Evolutionary conservation across 2,113 vertebrate genomes (phyloP).

Genomic region (Chionodraco myersi): DNA sequence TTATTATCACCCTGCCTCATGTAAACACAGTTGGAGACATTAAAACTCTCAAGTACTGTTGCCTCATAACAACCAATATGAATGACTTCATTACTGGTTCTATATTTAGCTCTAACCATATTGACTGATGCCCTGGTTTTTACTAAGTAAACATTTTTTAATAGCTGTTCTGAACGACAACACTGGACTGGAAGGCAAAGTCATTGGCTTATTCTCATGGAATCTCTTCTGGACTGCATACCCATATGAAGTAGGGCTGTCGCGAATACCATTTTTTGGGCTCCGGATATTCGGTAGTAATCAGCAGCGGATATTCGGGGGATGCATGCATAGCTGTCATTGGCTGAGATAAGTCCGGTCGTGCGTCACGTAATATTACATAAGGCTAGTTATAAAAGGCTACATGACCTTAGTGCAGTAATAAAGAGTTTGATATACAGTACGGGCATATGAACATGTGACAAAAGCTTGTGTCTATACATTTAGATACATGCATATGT

Average conservation of each 20-base stretch:
- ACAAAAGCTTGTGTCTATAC: not conserved
- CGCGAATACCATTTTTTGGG: too few species aligned
- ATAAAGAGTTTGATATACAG: not conserved
- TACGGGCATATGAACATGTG: not conserved
- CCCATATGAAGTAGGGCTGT: too few species aligned
- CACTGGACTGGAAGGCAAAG: too few species aligned
- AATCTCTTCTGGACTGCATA: not conserved
- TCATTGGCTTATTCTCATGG: not conserved
- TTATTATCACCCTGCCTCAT: not conserved
- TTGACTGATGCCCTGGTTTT: not conserved
- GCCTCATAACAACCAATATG: slow-evolving; percentile 8
- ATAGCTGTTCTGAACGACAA: not conserved
- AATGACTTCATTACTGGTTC: not conserved
- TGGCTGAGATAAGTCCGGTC: too few species aligned
- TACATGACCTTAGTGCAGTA: not conserved
- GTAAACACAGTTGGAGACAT: not conserved
- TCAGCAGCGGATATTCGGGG: too few species aligned
- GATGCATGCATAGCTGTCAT: too few species aligned
- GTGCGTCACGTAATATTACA: not conserved
- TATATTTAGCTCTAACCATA: not conserved
- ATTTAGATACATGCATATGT: not conserved
- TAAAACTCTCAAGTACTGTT: not conserved
- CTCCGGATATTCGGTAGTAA: too few species aligned
- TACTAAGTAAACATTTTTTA: not conserved
- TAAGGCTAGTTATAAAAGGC: not conserved